phyloP scores from a whole-genome alignment of 2,888 invertebrate genomes.

The Sarcophaga caerulescens region DNA sequence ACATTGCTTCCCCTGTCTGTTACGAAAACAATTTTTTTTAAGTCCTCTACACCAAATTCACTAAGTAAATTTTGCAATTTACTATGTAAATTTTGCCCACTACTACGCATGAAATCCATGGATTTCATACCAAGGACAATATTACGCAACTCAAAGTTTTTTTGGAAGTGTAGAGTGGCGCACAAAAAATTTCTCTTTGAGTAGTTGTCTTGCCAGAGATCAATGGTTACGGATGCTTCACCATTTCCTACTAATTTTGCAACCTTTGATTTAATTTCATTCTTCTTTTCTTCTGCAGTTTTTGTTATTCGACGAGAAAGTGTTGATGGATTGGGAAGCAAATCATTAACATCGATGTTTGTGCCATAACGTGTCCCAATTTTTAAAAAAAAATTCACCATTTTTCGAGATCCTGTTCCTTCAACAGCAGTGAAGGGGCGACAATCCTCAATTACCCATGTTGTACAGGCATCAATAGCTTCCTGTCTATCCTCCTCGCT shows the following conservation, averaged over 20 bases:
- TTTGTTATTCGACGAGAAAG: not conserved
- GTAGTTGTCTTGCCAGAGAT: not conserved
- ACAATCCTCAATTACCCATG: too few species aligned
- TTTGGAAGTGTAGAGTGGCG: conserved; percentile 8
- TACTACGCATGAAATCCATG: too few species aligned
- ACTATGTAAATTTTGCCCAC: not conserved
- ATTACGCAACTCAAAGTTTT: too few species aligned
- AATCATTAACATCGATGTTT: not conserved
- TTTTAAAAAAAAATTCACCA: too few species aligned
- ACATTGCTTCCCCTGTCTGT: conserved; percentile 37
- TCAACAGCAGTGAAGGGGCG: too few species aligned
- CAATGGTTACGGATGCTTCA: not conserved
- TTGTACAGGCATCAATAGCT: too few species aligned
- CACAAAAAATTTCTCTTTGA: conserved; percentile 3
- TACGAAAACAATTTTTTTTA: too few species aligned
- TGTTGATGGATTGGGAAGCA: not conserved
- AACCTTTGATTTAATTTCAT: not conserved
- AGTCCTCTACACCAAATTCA: conserved; percentile 45
- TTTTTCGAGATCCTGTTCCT: not conserved
- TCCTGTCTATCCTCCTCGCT: too few species aligned
- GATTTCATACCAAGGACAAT: too few species aligned
- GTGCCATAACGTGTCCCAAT: not conserved
- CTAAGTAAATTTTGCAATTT: conserved; percentile 37
- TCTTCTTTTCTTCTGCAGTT: not conserved
- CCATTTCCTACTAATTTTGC: not conserved